A percentile compares a stretch with the other conserved stretches of the same genome.
phyloP scores from a whole-genome alignment of 1,140 invertebrate species.

The Amyelois transitella region DNA sequence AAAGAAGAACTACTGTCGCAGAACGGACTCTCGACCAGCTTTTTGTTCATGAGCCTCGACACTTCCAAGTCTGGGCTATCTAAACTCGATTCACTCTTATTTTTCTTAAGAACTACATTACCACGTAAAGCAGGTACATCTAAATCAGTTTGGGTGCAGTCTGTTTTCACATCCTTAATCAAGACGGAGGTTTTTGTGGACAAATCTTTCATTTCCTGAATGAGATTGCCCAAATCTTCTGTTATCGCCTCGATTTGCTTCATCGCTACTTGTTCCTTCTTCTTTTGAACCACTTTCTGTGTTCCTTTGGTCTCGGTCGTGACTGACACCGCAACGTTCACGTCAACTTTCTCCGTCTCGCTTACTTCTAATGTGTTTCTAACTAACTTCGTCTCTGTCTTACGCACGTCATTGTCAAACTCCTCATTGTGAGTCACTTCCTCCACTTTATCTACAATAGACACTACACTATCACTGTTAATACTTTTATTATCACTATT shows the following conservation, averaged over 20 bases:
- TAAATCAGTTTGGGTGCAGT: slow-evolving; percentile 30
- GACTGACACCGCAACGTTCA: slow-evolving; percentile 31
- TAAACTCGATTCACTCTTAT: slow-evolving; percentile 69
- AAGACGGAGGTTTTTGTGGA: slow-evolving; percentile 23
- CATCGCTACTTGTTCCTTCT: slow-evolving; percentile 23
- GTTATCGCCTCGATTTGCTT: slow-evolving; percentile 52
- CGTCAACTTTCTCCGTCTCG: slow-evolving; percentile 31
- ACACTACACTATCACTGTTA: slow-evolving; percentile 20
- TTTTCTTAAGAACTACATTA: slow-evolving; percentile 68
- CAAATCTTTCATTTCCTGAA: slow-evolving; percentile 50
- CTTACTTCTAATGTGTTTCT: slow-evolving; percentile 37
- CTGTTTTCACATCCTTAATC: slow-evolving; percentile 19
- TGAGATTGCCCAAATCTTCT: slow-evolving; percentile 46
- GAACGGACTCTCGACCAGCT: slow-evolving; percentile 42
- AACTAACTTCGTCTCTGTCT: slow-evolving; percentile 47
- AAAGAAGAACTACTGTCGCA: slow-evolving; percentile 68
- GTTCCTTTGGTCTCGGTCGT: slow-evolving; percentile 21
- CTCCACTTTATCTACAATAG: slow-evolving; percentile 27
- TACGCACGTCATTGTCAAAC: slow-evolving; percentile 22
- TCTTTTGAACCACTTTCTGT: not conserved
- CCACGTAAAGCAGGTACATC: slow-evolving; percentile 52
- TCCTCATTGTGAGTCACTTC: slow-evolving; percentile 37
- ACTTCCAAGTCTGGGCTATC: slow-evolving; percentile 72
- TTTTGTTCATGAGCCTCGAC: slow-evolving; percentile 62
- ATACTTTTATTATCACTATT: slow-evolving; percentile 13